Evolutionary conservation across 2,797 vertebrate species (phyloP), one percentile per base, ranked within the genome.

Genomic region (Dendrocincla fuliginosa): DNA sequence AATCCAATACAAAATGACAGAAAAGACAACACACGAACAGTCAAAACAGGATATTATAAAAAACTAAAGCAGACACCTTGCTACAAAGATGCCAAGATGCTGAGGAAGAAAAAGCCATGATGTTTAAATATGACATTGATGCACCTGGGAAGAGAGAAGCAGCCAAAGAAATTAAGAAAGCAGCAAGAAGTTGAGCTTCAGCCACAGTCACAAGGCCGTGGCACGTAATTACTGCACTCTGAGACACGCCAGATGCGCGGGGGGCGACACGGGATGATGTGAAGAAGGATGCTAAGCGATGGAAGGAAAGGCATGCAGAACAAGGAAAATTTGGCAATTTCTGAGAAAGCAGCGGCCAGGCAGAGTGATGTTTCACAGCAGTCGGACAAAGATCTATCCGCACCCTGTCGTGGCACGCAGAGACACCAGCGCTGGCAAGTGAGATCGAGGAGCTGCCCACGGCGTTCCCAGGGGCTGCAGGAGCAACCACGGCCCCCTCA

Each of bases 161-260:
- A 44, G 30, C 6, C 5, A 49, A 60, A 81, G 50, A 28, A 13
- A 46, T 11, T 0, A 59, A 84, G 35, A 41, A 87, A 79, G 46
- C 55, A 59, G 69, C 22, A 60, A 27, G 35, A 50, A 86, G 25
- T 4, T 64, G 41, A 61, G 67, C 28, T 67, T 47, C 55, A 37
- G 59, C 4, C 56, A 41, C 30, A 47, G 50, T 19, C 17, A 30
- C 37, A 24, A 82, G 82, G 44, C 49, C 59, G 8, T 0, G 14
- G 20, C 20, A 68, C 5, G 1, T 17, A 55, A 32, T 22, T 18
- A 6, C 0, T 22, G 28, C 70, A 16, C 17, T 69, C 20, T 16
- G 46, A 55, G 52, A 33, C 22, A 18, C 0, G 7, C 8, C 28
- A n/a, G 25, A 41, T 0, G 7, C 2, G 27, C 18, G 30, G 50